Evolutionary conservation across 1,140 invertebrate genomes (phyloP).

Genomic region (Drosophila littoralis): DNA sequence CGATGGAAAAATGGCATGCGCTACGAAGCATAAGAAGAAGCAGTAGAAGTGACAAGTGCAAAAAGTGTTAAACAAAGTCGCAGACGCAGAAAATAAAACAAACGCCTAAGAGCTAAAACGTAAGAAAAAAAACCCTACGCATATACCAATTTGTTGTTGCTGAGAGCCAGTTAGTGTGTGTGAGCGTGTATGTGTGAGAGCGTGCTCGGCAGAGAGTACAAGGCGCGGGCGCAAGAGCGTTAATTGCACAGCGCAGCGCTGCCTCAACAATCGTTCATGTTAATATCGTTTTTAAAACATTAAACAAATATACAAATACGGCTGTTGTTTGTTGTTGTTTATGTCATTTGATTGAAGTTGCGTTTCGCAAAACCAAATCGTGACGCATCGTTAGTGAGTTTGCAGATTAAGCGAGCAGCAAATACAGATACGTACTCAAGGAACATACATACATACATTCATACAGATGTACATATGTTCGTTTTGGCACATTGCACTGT

Average conservation of each 20-base stretch:
- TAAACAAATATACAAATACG: constrained; percentile 34
- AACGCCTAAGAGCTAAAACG: constrained; percentile 45
- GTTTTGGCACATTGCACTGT: constrained; percentile 76
- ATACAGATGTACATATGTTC: constrained; percentile 11
- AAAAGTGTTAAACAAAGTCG: constrained; percentile 20
- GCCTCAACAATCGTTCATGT: constrained; percentile 14
- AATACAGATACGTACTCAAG: not conserved
- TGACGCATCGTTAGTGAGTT: constrained; percentile 33
- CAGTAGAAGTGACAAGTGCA: constrained; percentile 42
- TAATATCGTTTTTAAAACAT: constrained; percentile 36
- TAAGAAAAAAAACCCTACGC: constrained; percentile 57
- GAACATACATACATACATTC: constrained; percentile 5
- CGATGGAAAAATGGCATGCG: constrained; percentile 37
- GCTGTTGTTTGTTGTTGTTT: constrained; percentile 16
- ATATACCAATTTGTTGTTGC: constrained; percentile 22
- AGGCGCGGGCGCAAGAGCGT: constrained; percentile 58
- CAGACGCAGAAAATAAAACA: constrained; percentile 26
- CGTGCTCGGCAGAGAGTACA: constrained; percentile 16
- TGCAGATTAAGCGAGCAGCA: constrained; percentile 10
- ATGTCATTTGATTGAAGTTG: constrained; percentile 10
- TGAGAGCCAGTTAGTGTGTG: constrained; percentile 14
- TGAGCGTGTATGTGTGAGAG: constrained; percentile 5
- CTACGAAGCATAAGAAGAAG: constrained; percentile 29
- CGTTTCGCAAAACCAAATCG: constrained; percentile 10
- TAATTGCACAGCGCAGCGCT: constrained; percentile 46